Evolutionary conservation across 2,888 invertebrate species (phyloP).

Genomic region (Antheraea yamamai): DNA sequence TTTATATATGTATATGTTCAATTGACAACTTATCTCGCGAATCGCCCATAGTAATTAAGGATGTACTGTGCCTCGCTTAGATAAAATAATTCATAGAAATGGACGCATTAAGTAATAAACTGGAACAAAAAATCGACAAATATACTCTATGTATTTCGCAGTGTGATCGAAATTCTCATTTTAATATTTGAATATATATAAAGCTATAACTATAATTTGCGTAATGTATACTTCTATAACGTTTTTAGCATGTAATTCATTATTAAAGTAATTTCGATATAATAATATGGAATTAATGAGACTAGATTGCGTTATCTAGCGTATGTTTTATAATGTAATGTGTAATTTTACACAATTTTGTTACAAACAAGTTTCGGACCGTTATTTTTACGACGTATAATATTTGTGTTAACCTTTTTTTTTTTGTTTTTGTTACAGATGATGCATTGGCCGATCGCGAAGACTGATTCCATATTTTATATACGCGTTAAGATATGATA

Average conservation of each 20-base stretch:
- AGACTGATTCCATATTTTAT: conserved; percentile 73
- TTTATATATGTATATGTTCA: too few relatives aligned
- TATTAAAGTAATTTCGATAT: conserved; percentile 61
- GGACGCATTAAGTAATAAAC: too few relatives aligned
- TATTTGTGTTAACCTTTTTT: conserved; percentile 39
- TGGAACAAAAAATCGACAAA: not conserved
- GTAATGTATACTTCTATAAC: conserved; percentile 26
- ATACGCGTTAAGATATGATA: conserved; percentile 66
- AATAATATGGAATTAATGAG: conserved; percentile 52
- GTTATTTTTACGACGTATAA: conserved; percentile 37
- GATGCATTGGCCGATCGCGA: conserved; percentile 63
- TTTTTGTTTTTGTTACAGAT: conserved; percentile 64
- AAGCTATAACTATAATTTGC: not conserved
- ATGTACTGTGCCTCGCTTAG: too few relatives aligned
- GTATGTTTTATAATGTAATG: conserved; percentile 42
- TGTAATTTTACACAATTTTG: conserved; percentile 53
- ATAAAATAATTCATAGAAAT: too few relatives aligned
- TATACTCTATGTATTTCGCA: not conserved
- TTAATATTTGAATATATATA: not conserved
- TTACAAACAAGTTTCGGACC: conserved; percentile 42
- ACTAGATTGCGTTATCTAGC: conserved; percentile 43
- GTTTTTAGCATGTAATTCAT: conserved; percentile 46
- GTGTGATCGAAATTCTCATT: not conserved
- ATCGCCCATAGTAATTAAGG: too few relatives aligned
- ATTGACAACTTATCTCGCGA: too few relatives aligned